Base-by-base conservation (phyloP, 2,113 vertebrate species). In the Paedocypris sp. region DNA sequence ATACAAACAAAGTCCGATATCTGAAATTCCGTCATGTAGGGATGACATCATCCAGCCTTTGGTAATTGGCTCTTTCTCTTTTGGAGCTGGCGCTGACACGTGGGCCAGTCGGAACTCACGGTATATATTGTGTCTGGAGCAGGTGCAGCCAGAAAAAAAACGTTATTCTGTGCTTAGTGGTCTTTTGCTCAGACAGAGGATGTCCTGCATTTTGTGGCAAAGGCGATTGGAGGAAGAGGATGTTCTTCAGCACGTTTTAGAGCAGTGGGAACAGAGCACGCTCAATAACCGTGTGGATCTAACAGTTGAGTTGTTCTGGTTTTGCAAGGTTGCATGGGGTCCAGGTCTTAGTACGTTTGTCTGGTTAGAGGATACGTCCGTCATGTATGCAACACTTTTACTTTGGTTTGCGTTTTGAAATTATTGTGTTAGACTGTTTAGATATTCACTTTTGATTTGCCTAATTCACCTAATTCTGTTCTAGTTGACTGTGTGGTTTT, bases 271-370 rank as follows among this genome's bases (percentile, higher is more conserved):
- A 71, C 75, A 78, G 74, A 82, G 69, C 66, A 66, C 73, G 71
- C 73, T 82, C 71, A 66, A 77, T 68, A 80, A 64, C 66, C 46
- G 73, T 79, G 75, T 74, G 67, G 70, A 72, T 76, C 73, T 85
- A 69, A 67, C 83, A 85, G 83, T 86, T 88, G 81, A 80, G 82
- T 81, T 71, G 38, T 25, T 33, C 26, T 62, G 22, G 46, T 13
- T 50, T 32, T 32, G 8, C 18, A 36, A 23, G 25, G 36, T 35
- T 48, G 23, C 47, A 6, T 43, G 3, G 13, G 33, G 15, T 28
- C 23, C 26, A 56, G 23, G 3, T 56, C 36, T 12, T 28, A 41
- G 51, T 16, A 3, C 15, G 13, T 6, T 18, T 2, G 41, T 20
- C 26, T 25, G 20, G n/a, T 15, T 9, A 13, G 4, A 10, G 8